These are phyloP conservation scores for Adoxophyes honmai DNA, from an alignment of 1,140 invertebrate species.

Conservation along the genomic window DNA sequence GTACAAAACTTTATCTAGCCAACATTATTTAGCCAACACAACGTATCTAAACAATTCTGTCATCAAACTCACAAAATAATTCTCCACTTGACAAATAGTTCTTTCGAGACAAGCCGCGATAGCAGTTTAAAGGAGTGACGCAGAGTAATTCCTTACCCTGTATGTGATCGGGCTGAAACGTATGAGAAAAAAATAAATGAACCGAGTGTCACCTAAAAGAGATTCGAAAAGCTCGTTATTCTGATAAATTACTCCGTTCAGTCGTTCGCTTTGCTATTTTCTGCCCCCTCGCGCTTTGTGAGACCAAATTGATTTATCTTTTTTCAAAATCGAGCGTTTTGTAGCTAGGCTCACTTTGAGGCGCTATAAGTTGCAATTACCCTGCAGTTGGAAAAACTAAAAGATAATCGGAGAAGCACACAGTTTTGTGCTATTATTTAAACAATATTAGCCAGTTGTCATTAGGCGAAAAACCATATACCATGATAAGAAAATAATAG, in stretches of 20 bases:
- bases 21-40: too few relatives aligned
- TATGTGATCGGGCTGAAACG: slow-evolving; percentile 63
- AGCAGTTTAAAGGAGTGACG: slow-evolving; percentile 50
- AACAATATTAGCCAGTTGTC: too few relatives aligned
- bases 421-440: too few relatives aligned
- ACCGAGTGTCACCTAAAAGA: slow-evolving; percentile 64
- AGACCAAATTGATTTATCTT: slow-evolving; percentile 10
- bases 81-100: slow-evolving; percentile 46
- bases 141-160: slow-evolving; percentile 56
- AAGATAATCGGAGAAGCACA: too few relatives aligned
- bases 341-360: background rate
- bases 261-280: slow-evolving; percentile 12
- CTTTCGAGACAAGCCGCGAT: slow-evolving; percentile 43
- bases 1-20: too few relatives aligned
- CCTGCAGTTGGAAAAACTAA: too few relatives aligned
- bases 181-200: slow-evolving; percentile 71
- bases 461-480: too few relatives aligned
- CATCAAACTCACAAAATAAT: too few relatives aligned
- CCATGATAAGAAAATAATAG: too few relatives aligned
- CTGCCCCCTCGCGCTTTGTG: slow-evolving; percentile 12
- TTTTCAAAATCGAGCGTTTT: slow-evolving; percentile 3
- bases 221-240: slow-evolving; percentile 68
- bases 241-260: slow-evolving; percentile 62
- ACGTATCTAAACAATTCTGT: too few relatives aligned
- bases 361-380: too few relatives aligned